A percentile compares a stretch with the other conserved stretches of the same genome.
These are phyloP conservation scores for Nesometra sesokonis DNA, from an alignment of 35 echinoderm and acorn worm genomes.

Conservation along the genomic window DNA sequence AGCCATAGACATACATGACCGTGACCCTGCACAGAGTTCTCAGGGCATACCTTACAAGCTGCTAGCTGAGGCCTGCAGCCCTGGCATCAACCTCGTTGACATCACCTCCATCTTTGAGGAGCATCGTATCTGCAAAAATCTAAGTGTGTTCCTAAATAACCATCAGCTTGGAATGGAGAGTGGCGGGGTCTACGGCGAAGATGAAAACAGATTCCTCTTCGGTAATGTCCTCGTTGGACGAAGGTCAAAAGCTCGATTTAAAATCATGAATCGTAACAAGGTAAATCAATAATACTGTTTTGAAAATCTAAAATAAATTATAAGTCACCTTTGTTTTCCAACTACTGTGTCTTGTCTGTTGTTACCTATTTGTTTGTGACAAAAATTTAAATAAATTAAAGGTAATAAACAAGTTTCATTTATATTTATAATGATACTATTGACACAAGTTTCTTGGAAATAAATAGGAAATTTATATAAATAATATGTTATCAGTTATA, in stretches of 20 bases:
- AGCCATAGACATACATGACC: constrained; percentile 87
- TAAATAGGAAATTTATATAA: too few species aligned
- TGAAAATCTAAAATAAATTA: not conserved
- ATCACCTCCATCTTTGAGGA: constrained; percentile 91
- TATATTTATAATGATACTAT: too few species aligned
- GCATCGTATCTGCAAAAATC: constrained; percentile 92
- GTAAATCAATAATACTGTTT: too few species aligned
- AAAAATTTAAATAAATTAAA: too few species aligned
- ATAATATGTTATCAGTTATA: too few species aligned
- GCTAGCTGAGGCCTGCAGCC: constrained; percentile 89
- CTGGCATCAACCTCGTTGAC: constrained; percentile 81
- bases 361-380: too few species aligned
- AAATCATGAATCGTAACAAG: constrained; percentile 96
- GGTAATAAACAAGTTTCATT: too few species aligned
- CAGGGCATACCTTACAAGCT: constrained; percentile 99
- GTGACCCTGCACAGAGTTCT: constrained; percentile 81
- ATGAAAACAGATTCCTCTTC: constrained; percentile 97
- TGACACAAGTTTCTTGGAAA: too few species aligned
- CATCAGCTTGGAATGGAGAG: constrained; percentile 89
- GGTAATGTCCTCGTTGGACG: constrained; percentile 88
- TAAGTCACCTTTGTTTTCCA: too few species aligned
- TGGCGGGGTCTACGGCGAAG: constrained; percentile 91
- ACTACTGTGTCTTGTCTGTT: too few species aligned
- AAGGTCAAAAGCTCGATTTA: constrained; percentile 82
- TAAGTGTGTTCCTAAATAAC: constrained; percentile 95